Percentiles rank a stretch among this genome's conserved stretches.
These are phyloP conservation scores for Apis mellifera DNA, from an alignment of 1,140 invertebrate genomes.

Conservation along the genomic window DNA sequence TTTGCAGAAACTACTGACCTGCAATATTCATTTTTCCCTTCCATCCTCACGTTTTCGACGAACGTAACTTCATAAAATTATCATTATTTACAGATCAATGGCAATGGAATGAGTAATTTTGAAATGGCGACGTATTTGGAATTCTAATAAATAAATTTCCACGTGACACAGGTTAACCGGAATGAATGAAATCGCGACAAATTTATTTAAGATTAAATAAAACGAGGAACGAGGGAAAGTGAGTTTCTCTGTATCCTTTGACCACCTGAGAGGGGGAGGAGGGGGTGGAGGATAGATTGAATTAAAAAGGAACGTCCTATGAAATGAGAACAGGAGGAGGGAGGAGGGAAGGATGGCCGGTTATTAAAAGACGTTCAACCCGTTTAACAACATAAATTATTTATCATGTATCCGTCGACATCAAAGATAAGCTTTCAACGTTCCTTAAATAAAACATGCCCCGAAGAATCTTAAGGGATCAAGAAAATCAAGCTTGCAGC, in stretches of 20 bases:
- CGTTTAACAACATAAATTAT: conserved; percentile 30
- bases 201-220: background rate
- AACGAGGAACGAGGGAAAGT: conserved; percentile 5
- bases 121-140: too few species aligned
- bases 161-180: background rate
- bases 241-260: background rate
- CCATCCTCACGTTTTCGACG: too few species aligned
- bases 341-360: too few species aligned
- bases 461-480: conserved; percentile 37
- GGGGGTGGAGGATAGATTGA: background rate
- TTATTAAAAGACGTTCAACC: conserved; percentile 32
- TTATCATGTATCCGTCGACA: conserved; percentile 28
- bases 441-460: conserved; percentile 45
- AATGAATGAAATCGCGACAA: background rate
- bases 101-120: too few species aligned
- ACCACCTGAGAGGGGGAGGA: too few species aligned
- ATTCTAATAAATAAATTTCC: background rate
- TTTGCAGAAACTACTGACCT: too few species aligned
- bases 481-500: conserved; percentile 50
- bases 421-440: conserved; percentile 42
- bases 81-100: too few species aligned
- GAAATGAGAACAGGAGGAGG: background rate
- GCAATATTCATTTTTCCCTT: too few species aligned
- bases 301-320: conserved; percentile 12
- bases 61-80: too few species aligned